Percentiles rank a stretch among this genome's conserved stretches.
Evolutionary conservation across 2,113 vertebrate species (phyloP).

Genomic region (Martes martes): DNA sequence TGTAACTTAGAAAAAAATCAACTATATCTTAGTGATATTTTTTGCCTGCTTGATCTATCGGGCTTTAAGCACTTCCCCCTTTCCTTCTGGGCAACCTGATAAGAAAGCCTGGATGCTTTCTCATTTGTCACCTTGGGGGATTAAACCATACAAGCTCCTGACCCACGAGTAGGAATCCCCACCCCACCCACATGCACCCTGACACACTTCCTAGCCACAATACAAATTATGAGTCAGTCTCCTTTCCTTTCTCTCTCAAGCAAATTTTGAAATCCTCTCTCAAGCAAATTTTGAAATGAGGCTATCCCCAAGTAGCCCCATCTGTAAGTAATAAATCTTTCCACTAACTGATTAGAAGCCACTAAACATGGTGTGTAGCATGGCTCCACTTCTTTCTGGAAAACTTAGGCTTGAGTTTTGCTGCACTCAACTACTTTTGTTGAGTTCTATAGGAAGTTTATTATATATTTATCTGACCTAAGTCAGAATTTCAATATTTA

Average conservation of each 20-base stretch:
- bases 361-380: neutral
- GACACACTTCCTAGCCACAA: neutral
- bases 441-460: neutral
- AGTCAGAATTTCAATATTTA: neutral
- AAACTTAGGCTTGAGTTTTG: neutral
- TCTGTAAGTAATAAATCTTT: neutral
- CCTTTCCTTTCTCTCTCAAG: neutral
- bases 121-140: neutral
- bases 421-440: neutral
- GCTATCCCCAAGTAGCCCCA: neutral
- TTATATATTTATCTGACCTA: neutral
- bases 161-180: neutral
- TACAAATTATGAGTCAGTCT: neutral
- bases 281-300: too few species aligned
- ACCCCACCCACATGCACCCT: neutral
- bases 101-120: neutral
- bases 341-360: neutral
- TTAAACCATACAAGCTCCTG: neutral
- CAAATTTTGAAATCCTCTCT: too few species aligned
- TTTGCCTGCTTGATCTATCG: neutral
- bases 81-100: neutral
- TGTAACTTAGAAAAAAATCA: neutral
- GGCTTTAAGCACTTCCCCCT: neutral
- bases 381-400: neutral
- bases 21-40: neutral